These are phyloP conservation scores for Erythrolamprus reginae DNA, from an alignment of 2,113 vertebrate species.

Conservation along the genomic window DNA sequence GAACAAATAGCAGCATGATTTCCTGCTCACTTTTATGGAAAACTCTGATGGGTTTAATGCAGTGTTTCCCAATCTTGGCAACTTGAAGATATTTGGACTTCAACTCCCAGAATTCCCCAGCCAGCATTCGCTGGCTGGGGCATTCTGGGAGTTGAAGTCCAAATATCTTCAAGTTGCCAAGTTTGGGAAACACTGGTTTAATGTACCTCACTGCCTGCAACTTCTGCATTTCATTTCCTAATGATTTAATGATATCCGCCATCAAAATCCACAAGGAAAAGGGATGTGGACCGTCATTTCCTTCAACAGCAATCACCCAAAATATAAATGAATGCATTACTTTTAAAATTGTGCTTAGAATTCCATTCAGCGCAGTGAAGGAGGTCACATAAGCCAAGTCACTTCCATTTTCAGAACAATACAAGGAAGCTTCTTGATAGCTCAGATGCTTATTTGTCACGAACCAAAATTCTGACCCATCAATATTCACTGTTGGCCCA, in stretches of 20 bases:
- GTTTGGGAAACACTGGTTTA: too few species aligned
- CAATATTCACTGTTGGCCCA: conserved; percentile 75
- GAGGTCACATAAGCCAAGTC: conserved; percentile 74
- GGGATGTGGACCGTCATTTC: neutral
- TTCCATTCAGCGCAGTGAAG: conserved; percentile 55
- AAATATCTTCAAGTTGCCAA: too few species aligned
- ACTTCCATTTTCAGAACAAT: conserved; percentile 77
- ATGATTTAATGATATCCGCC: neutral
- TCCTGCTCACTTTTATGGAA: neutral
- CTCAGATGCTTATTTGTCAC: conserved; percentile 71
- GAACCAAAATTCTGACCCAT: conserved; percentile 91
- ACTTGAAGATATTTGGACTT: too few species aligned
- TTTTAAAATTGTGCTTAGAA: conserved; percentile 69
- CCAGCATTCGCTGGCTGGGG: too few species aligned
- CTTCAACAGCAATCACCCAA: neutral
- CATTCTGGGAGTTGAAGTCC: too few species aligned
- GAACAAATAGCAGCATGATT: neutral
- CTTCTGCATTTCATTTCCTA: too few species aligned
- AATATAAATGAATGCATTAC: conserved; percentile 51
- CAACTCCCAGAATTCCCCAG: too few species aligned
- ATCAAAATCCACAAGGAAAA: neutral
- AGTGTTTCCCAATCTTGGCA: too few species aligned
- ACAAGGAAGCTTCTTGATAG: conserved; percentile 79
- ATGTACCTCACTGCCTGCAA: neutral
- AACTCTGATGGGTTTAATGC: neutral